Conservation (phyloP, 1,140 invertebrate species). For the Drusus annulatus region DNA sequence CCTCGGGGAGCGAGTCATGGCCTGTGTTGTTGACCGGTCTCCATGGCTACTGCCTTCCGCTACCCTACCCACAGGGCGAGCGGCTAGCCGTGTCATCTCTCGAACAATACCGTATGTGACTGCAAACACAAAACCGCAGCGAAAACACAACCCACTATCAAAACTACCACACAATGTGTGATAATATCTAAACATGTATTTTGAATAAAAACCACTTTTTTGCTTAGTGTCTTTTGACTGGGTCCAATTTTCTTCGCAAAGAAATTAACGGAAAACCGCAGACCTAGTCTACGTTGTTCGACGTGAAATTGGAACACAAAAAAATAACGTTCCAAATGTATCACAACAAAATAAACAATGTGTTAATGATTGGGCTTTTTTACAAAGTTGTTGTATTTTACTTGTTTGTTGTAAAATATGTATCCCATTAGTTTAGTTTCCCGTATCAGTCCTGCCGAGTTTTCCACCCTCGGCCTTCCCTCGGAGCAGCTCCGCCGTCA, state of each 20-base stretch:
- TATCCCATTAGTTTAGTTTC: slow-evolving; percentile 9
- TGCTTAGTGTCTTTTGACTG: background rate
- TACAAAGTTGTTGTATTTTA: background rate
- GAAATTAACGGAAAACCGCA: slow-evolving; percentile 13
- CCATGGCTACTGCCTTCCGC: background rate
- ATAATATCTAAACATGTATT: background rate
- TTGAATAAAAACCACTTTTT: background rate
- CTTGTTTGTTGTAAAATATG: background rate
- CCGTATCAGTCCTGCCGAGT: slow-evolving; percentile 10
- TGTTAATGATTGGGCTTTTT: background rate
- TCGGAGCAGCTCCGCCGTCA: background rate
- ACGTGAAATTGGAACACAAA: background rate
- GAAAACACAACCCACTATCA: background rate
- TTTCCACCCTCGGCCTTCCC: slow-evolving; percentile 4
- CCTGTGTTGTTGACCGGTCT: slow-evolving; percentile 11
- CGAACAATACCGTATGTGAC: background rate
- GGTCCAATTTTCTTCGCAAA: background rate
- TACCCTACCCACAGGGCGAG: background rate
- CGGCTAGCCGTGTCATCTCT: slow-evolving; percentile 22
- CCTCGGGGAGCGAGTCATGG: background rate
- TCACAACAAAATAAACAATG: background rate
- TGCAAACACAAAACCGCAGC: background rate
- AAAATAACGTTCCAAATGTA: background rate
- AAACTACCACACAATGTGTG: background rate
- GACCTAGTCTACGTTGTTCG: background rate